Conservation (phyloP, 2,888 invertebrate genomes). For the Brachynemurus nebulosus region DNA sequence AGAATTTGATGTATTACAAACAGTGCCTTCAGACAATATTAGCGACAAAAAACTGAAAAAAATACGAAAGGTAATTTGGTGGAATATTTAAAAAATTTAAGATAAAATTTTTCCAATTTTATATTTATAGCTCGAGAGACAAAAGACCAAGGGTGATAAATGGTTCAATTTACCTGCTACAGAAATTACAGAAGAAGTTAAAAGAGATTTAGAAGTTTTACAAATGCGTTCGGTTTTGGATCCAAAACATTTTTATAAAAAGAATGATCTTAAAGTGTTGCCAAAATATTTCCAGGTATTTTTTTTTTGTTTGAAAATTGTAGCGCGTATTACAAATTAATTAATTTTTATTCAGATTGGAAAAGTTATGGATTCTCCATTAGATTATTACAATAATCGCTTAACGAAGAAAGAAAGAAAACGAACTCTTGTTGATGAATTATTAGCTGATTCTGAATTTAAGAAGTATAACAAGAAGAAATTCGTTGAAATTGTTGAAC, state of each 20-base stretch:
- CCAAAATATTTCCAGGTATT: constrained; percentile 89
- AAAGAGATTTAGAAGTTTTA: constrained; percentile 75
- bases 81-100: constrained; percentile 4
- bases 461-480: constrained; percentile 67
- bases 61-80: constrained; percentile 36
- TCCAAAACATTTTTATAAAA: constrained; percentile 91
- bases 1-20: constrained; percentile 48
- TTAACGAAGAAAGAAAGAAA: constrained; percentile 78
- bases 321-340: constrained; percentile 5
- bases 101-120: constrained; percentile 4
- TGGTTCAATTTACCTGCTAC: constrained; percentile 88
- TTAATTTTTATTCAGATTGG: constrained; percentile 44
- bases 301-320: constrained; percentile 12
- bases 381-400: constrained; percentile 77
- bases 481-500: constrained; percentile 61
- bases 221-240: constrained; percentile 87
- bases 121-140: constrained; percentile 49
- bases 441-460: constrained; percentile 79
- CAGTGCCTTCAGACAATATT: constrained; percentile 42
- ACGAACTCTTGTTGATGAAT: constrained; percentile 82
- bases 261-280: constrained; percentile 68
- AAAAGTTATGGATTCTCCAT: constrained; percentile 65
- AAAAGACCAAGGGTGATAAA: constrained; percentile 66
- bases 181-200: constrained; percentile 77
- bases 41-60: constrained; percentile 42